Base-by-base conservation (phyloP, 2,113 vertebrate genomes). In the Dromiciops gliroides region DNA sequence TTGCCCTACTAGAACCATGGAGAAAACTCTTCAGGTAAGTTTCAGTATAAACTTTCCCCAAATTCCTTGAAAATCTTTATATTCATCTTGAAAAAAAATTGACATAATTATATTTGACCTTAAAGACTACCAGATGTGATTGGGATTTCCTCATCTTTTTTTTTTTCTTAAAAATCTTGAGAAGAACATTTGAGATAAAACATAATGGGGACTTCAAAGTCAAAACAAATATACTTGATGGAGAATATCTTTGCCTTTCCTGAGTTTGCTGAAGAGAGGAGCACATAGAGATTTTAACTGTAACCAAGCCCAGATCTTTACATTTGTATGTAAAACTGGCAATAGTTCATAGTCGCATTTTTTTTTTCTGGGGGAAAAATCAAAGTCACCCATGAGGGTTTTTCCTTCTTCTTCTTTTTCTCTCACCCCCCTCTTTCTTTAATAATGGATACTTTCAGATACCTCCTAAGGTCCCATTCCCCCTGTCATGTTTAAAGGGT, bases 401-500 rank as follows among this genome's bases (percentile, higher is more conserved):
- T 83, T 83, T 75, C 8, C 31, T 67, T 67, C 14, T n/a, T 16
- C 16, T n/a, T 44, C n/a, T 83, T 83, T 83, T 83, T 83, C 16
- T 44, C 19, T 37, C 51, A 16, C 83, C 14, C 95, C 90, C 95
- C 95, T 94, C 90, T 97, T 98, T 95, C 96, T 98, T 98, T 98
- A 98, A 98, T 98, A 98, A 98, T 98, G 97, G 98, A 97, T 98
- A 98, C 97, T 98, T 98, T 98, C 97, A 97, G 97, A 98, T 98
- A 98, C 97, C 97, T 98, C 98, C 98, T 98, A 98, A 98, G 98
- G 98, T 98, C 98, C 98, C 97, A 96, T 98, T 98, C 97, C 98
- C 97, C 97, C 97, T 99, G 98, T 98, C 98, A 98, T 98, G 97
- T 98, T 98, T 98, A 98, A 99, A 98, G 98, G 98, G 98, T 97